A percentile compares a stretch with the other conserved stretches of the same genome.
phyloP scores from a whole-genome alignment of 2,888 invertebrate species.

The Parnassius smintheus region DNA sequence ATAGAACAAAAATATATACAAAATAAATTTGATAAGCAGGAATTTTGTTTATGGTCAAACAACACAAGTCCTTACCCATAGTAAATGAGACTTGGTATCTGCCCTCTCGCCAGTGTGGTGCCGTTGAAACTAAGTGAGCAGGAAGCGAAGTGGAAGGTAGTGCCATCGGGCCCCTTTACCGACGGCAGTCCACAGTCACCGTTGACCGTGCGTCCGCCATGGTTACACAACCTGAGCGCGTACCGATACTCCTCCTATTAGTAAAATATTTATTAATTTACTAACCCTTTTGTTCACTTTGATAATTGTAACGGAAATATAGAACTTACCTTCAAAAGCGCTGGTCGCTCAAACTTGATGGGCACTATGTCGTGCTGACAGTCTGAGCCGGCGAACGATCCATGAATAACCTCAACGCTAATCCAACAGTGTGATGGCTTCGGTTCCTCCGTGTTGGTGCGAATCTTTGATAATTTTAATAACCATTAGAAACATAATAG shows the following conservation, averaged over 20 bases:
- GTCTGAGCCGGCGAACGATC: slow-evolving; percentile 91
- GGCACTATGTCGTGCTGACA: slow-evolving; percentile 94
- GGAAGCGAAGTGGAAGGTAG: slow-evolving; percentile 93
- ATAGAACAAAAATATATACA: background rate
- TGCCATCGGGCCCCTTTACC: slow-evolving; percentile 96
- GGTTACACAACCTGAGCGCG: slow-evolving; percentile 92
- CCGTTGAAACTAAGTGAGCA: slow-evolving; percentile 97
- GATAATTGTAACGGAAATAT: background rate
- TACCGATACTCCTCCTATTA: slow-evolving; percentile 92
- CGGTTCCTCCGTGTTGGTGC: slow-evolving; percentile 67
- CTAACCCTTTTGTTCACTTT: too few species aligned
- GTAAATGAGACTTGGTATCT: slow-evolving; percentile 96
- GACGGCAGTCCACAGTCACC: slow-evolving; percentile 95
- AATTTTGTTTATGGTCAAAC: too few species aligned
- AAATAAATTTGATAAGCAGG: background rate
- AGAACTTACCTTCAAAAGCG: slow-evolving; percentile 87
- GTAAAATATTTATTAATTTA: too few species aligned
- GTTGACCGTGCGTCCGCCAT: slow-evolving; percentile 95
- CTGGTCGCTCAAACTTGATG: slow-evolving; percentile 93
- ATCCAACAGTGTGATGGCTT: slow-evolving; percentile 89
- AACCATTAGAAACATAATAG: too few species aligned
- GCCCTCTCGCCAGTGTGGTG: slow-evolving; percentile 96
- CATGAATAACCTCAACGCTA: slow-evolving; percentile 90
- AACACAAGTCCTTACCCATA: slow-evolving; percentile 82
- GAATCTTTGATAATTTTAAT: slow-evolving; percentile 46